Percentiles rank a stretch among this genome's conserved stretches.
phyloP scores from a whole-genome alignment of 2,113 vertebrate genomes.

The Pseudorectes ferrugineus region DNA sequence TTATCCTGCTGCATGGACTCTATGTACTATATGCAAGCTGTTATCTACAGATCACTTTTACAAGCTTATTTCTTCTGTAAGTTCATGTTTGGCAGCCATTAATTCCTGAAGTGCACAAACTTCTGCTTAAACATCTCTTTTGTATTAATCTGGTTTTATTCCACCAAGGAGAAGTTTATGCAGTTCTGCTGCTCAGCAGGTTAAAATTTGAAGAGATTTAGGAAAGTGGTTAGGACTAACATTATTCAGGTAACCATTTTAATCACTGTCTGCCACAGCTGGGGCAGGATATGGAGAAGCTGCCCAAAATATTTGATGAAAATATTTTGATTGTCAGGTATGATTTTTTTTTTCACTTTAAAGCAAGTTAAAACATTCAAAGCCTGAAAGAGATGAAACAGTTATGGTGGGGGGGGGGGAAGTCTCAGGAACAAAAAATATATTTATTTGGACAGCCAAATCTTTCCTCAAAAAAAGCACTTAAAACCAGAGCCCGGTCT shows the following conservation, averaged over 20 bases:
- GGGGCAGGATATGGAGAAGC: neutral
- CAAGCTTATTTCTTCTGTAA: neutral
- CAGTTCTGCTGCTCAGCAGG: neutral
- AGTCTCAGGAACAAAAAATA: neutral
- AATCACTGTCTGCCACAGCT: neutral
- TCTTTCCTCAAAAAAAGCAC: neutral
- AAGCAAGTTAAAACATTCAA: neutral
- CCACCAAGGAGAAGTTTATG: neutral
- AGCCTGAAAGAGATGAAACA: neutral
- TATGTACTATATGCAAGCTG: neutral
- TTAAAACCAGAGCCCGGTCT: neutral
- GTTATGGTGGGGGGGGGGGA: accelerated
- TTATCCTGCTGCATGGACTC: neutral
- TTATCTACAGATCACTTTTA: neutral
- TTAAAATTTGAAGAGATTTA: neutral
- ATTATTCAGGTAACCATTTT: neutral
- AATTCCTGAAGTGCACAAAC: neutral
- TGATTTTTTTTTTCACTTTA: neutral
- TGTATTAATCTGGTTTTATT: neutral
- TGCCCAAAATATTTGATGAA: neutral
- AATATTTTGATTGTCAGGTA: neutral
- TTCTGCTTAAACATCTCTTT: neutral
- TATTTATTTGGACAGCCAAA: neutral
- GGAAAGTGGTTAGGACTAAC: neutral
- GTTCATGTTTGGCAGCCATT: neutral